Evolutionary conservation across 2,797 vertebrate species (phyloP), one percentile per base, ranked within the genome.

Genomic region (Setipinna tenuifilis): DNA sequence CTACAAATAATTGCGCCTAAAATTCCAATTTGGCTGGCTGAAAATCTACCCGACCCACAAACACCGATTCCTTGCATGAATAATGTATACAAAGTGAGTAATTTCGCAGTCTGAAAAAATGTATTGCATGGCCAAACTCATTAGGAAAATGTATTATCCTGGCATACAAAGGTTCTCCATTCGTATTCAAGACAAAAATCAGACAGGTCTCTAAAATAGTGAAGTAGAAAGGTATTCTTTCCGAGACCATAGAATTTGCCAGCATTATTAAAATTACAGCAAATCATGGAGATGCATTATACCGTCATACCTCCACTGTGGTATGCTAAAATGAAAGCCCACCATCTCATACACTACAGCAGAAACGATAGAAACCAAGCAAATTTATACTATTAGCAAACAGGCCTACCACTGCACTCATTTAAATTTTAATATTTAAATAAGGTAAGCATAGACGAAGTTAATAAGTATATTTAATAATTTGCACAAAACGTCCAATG

Each of bases 1-100:
- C 85, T 87, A 86, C 86, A 86, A 87, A 86, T 86, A 88, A 82
- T 89, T 84, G 83, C 61, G 85, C 87, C 87, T 87, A 88, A 86
- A 91, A 89, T 83, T 71, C 14, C 81, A 86, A 83, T 59, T 89
- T 89, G 89, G 86, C 87, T 82, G 12, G 82, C 58, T 35, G 68
- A 65, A 86, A 89, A 85, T 62, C 7, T 83, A 35, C 71, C 84
- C 31, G 57, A 54, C 61, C 81, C 85, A 83, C 65, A 78, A 82
- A 82, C 58, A 90, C 58, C 71, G 83, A 44, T 84, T 81, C 28
- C 84, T 19, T 84, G 44, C 59, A 68, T 81, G 57, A 90, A 89
- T 87, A 85, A 87, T 85, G 83, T 86, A 85, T 61, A 62, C 81
- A 75, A 78, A 80, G 54, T 85, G 87, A 88, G 61, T 86, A 85